Base-by-base conservation (phyloP, 2,888 invertebrate genomes). In the Latrodectus hesperus region DNA sequence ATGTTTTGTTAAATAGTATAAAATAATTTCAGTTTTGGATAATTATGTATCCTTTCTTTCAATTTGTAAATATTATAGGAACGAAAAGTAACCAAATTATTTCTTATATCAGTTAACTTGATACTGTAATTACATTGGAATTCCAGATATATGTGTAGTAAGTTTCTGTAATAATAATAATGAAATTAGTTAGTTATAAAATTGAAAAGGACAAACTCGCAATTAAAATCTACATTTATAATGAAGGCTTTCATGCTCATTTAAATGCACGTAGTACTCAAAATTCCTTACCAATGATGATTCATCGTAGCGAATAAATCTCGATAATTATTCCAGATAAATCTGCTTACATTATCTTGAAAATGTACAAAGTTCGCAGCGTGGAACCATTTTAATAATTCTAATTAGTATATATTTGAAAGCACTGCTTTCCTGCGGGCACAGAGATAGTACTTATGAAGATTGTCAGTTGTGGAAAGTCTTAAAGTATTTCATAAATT, bases 361-460 rank as follows among this genome's bases (percentile, higher is more conserved):
- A 84, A 84, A 72, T 65, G 26, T 75, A 12, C 51, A 64, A 72
- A 53, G 60, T 76, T 52, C 72, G 52, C 52, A 64, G 70, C 65
- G 51, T n/a, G 12, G 14, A n/a, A 72, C 49, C 71, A 6, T 70
- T 10, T 26, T 84, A 82, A 82, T 84, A 84, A 77, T 70, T 22
- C 83, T 84, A 84, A 84, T 84, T 76, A 77, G 77, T 22, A 64
- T 72, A 77, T 64, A 17, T 64, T 26, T 51, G 22, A 77, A 77
- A 51, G 64, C 64, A 11, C 6, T 12, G 60, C 60, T 60, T 60
- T 60, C 12, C n/a, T 10, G n/a, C n/a, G 14, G 16, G 60, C 60
- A 60, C 5, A 60, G n/a, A 16, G n/a, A 12, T 12, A 60, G 60
- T 12, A 6, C n/a, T 60, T 60, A 60, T 12, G 60, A 16, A 60